phyloP scores from a whole-genome alignment of 2,113 vertebrate species.

The Ophiodon elongatus region DNA sequence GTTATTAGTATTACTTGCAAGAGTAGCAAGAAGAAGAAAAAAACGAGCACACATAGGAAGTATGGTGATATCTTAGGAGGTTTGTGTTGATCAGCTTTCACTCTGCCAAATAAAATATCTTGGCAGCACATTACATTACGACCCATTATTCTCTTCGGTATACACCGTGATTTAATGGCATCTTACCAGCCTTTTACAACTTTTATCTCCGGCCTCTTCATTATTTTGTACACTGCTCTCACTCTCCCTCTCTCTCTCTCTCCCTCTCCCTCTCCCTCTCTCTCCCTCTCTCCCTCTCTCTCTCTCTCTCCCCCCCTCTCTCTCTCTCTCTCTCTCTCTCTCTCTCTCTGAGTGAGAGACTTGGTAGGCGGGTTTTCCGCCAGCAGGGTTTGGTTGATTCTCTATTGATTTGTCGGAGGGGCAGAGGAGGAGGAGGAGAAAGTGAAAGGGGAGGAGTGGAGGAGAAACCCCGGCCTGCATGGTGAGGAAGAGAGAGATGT shows the following conservation, averaged over 20 bases:
- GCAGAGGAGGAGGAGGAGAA: conserved; percentile 63
- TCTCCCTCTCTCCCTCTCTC: conserved; percentile 8
- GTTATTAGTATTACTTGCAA: neutral
- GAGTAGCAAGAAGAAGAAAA: neutral
- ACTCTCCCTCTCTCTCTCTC: conserved; percentile 4
- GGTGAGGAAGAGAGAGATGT: conserved; percentile 54
- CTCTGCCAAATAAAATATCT: conserved; percentile 8
- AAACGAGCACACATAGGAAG: neutral
- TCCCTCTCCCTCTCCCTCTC: conserved; percentile 8
- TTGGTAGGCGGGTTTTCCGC: conserved; percentile 78
- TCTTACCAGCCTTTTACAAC: conserved; percentile 54
- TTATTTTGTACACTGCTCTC: conserved; percentile 4
- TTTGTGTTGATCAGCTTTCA: conserved; percentile 4
- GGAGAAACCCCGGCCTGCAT: conserved; percentile 60
- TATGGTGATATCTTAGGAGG: neutral
- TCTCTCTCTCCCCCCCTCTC: conserved; percentile 2
- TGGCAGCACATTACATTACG: conserved; percentile 19
- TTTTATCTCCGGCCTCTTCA: conserved; percentile 52
- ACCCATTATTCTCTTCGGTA: conserved; percentile 17
- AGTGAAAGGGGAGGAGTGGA: conserved; percentile 79
- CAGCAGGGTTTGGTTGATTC: conserved; percentile 79
- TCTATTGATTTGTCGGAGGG: conserved; percentile 80
- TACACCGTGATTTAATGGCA: conserved; percentile 35
- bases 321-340: conserved; percentile 6
- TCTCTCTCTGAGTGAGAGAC: neutral